Evolutionary conservation across 2,113 vertebrate genomes (phyloP), one percentile per base, ranked within the genome.

Genomic region (Callopanchax toddi): DNA sequence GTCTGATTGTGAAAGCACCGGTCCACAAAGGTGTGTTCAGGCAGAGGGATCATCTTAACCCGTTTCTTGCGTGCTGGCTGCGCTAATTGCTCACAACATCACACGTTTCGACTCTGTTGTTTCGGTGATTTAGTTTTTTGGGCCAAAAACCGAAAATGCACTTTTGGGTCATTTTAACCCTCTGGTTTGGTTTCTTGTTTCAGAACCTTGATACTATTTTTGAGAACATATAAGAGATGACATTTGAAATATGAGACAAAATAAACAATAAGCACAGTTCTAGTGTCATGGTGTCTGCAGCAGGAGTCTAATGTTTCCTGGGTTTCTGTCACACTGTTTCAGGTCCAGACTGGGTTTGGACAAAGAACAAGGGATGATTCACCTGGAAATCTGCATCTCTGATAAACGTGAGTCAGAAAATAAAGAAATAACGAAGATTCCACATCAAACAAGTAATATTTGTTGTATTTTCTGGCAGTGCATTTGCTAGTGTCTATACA

Each of bases 291-390:
- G 29, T n/a, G n/a, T 5, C 29, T 32, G 29, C 29, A 32, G 36
- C 36, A 13, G 10, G 12, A 3, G 12, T 37, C 36, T 37, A 7
- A 25, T 51, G 1, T 50, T 49, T 67, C 52, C 76, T 26, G 11
- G 9, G 26, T 40, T 71, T 58, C 86, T 66, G 21, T 73, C 23
- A 62, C 53, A 6, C 46, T 83, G 71, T 78, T 58, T 22, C 76
- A 97, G 96, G 96, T 97, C 96, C 39, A 89, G 94, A 74, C 92
- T 94, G 89, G 92, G 92, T 11, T 94, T 93, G 0, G 91, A 91
- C 85, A 95, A 94, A 84, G 95, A 97, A 2, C 93, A 94, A 69
- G 95, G 96, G 42, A 91, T 96, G 0, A 93, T 97, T 45, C 95
- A 97, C 67, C 84, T 97, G 15, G 96, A 97, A 82, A 93, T 93